phyloP scores from a whole-genome alignment of 2,888 invertebrate species.

The Chymomyza fuscimana region DNA sequence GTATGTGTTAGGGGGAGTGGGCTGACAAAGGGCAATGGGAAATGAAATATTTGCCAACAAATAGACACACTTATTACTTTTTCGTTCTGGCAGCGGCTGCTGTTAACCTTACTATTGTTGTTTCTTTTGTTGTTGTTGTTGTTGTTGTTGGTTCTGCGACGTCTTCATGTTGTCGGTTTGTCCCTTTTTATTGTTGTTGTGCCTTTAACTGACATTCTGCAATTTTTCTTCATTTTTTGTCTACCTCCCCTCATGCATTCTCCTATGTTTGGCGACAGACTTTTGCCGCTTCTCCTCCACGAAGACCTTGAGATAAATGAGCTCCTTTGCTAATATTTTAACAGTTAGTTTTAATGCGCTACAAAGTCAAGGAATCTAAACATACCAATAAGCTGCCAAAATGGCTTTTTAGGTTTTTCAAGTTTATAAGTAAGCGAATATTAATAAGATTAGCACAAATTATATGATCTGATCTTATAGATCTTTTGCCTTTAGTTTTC shows the following conservation, averaged over 20 bases:
- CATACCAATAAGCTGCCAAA: background rate
- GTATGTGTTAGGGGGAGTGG: background rate
- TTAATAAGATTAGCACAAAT: too few relatives aligned
- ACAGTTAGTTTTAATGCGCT: conserved; percentile 69
- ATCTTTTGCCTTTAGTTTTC: too few relatives aligned
- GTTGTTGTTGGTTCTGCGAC: conserved; percentile 67
- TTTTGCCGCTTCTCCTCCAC: background rate
- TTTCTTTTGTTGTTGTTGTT: conserved; percentile 41
- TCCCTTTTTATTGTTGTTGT: conserved; percentile 68
- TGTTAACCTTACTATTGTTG: background rate
- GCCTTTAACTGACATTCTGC: conserved; percentile 67
- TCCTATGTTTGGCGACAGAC: background rate
- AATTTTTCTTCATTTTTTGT: conserved; percentile 66
- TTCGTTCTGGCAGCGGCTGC: conserved; percentile 43
- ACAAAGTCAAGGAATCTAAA: conserved; percentile 18
- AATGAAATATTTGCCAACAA: conserved; percentile 75
- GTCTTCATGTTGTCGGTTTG: conserved; percentile 65
- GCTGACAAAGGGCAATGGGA: conserved; percentile 58
- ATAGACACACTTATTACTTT: conserved; percentile 74
- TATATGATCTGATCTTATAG: too few relatives aligned
- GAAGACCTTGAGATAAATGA: conserved; percentile 57
- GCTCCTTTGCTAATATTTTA: conserved; percentile 69
- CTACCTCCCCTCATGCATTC: background rate
- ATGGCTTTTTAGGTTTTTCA: too few relatives aligned
- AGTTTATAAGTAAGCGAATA: too few relatives aligned